A percentile compares a stretch with the other conserved stretches of the same genome.
Evolutionary conservation across 2,113 vertebrate genomes (phyloP).

Genomic region (Chaetorhynchus papuensis): DNA sequence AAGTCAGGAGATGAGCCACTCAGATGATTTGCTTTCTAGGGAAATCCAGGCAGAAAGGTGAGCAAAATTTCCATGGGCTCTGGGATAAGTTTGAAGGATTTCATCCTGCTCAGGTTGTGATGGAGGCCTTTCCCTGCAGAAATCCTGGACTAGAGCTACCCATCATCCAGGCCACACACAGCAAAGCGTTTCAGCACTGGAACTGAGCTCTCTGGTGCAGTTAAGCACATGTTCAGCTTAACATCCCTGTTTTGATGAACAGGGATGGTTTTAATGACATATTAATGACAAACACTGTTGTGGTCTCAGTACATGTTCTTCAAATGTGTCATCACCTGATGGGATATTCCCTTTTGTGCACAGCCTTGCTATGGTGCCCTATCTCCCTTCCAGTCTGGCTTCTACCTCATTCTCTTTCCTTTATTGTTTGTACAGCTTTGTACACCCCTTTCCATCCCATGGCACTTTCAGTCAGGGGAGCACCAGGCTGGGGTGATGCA

Average conservation of each 20-base stretch:
- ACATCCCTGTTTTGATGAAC: neutral
- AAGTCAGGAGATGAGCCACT: neutral
- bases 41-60: neutral
- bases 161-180: fast-evolving
- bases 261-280: neutral
- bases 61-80: neutral
- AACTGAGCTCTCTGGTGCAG: neutral
- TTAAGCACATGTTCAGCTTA: fast-evolving
- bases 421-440: neutral
- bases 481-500: neutral
- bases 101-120: neutral
- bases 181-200: neutral
- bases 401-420: neutral
- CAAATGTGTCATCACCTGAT: neutral
- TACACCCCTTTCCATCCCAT: fast-evolving
- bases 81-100: neutral
- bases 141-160: neutral
- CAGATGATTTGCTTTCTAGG: neutral
- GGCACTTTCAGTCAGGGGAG: neutral
- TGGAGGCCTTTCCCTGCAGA: neutral
- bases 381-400: neutral
- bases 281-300: neutral
- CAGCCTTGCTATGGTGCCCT: fast-evolving
- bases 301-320: neutral
- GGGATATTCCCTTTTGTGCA: neutral